Percentiles rank a stretch among this genome's conserved stretches.
Conservation (phyloP, 2,797 vertebrate genomes). For the Mastacembelus armatus region DNA sequence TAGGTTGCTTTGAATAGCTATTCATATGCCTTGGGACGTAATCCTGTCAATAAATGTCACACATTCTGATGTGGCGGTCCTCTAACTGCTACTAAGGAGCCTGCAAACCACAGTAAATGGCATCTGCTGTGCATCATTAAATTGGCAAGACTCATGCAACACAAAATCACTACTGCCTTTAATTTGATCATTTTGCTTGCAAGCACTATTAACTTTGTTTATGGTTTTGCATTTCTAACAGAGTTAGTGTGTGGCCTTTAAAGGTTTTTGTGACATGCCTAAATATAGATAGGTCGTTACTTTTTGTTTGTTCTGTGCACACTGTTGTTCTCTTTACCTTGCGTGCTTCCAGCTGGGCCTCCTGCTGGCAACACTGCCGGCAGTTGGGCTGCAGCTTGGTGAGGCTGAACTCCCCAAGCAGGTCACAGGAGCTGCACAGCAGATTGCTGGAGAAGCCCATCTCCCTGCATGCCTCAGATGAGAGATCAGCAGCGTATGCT, state of each 20-base stretch:
- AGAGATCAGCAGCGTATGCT: constrained; percentile 87
- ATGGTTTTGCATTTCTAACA: background rate
- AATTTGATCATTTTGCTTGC: background rate
- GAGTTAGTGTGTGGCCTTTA: background rate
- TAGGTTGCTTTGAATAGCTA: constrained; percentile 40
- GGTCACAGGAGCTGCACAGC: constrained; percentile 95
- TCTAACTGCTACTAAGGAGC: background rate
- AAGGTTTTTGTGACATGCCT: background rate
- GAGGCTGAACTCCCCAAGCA: constrained; percentile 94
- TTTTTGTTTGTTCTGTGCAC: background rate
- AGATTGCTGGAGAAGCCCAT: constrained; percentile 98
- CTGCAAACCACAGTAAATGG: background rate
- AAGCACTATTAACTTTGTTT: background rate
- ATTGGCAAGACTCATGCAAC: background rate
- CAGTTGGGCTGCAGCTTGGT: constrained; percentile 89
- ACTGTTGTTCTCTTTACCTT: constrained; percentile 84
- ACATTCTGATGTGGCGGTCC: constrained; percentile 12
- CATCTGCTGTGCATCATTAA: background rate
- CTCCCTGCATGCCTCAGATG: constrained; percentile 95
- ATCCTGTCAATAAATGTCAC: constrained; percentile 33
- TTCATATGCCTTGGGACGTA: constrained; percentile 12
- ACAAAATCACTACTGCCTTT: background rate
- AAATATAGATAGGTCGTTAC: constrained; percentile 19
- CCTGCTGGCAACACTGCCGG: constrained; percentile 95
- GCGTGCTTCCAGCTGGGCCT: constrained; percentile 92